Evolutionary conservation across 2,888 invertebrate genomes (phyloP).

Genomic region (Aspidiotus rigidus): DNA sequence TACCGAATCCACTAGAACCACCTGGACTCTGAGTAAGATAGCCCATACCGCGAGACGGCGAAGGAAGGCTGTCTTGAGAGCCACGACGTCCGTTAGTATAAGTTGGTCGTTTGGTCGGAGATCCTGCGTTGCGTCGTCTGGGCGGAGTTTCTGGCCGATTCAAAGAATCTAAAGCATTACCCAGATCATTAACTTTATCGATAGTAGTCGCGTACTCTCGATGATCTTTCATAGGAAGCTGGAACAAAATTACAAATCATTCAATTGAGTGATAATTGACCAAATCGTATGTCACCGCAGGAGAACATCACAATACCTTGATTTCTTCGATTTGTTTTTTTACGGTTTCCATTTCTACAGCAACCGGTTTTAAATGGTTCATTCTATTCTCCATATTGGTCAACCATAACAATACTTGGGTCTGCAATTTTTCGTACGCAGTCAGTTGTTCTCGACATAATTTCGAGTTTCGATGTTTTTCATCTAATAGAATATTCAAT

Average conservation of each 20-base stretch:
- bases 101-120: constrained; percentile 66
- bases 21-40: constrained; percentile 55
- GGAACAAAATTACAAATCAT: constrained; percentile 20
- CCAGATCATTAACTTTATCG: constrained; percentile 84
- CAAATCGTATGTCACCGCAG: not conserved
- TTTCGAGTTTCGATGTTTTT: constrained; percentile 72
- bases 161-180: constrained; percentile 73
- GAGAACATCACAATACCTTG: constrained; percentile 43
- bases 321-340: constrained; percentile 75
- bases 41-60: constrained; percentile 59
- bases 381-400: constrained; percentile 67
- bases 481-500: constrained; percentile 68
- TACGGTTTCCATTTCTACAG: constrained; percentile 75
- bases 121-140: constrained; percentile 59
- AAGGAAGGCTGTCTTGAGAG: constrained; percentile 68
- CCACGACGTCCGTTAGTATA: constrained; percentile 43
- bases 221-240: constrained; percentile 78
- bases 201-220: constrained; percentile 74
- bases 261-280: too few species aligned
- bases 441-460: constrained; percentile 75
- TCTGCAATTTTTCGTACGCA: constrained; percentile 74
- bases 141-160: constrained; percentile 73
- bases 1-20: constrained; percentile 88
- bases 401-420: constrained; percentile 71
- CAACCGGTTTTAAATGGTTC: constrained; percentile 68